Percentiles rank a stretch among this genome's conserved stretches.
These are phyloP conservation scores for Triplophysa yarkandensis DNA, from an alignment of 2,797 vertebrate genomes.

Conservation along the genomic window DNA sequence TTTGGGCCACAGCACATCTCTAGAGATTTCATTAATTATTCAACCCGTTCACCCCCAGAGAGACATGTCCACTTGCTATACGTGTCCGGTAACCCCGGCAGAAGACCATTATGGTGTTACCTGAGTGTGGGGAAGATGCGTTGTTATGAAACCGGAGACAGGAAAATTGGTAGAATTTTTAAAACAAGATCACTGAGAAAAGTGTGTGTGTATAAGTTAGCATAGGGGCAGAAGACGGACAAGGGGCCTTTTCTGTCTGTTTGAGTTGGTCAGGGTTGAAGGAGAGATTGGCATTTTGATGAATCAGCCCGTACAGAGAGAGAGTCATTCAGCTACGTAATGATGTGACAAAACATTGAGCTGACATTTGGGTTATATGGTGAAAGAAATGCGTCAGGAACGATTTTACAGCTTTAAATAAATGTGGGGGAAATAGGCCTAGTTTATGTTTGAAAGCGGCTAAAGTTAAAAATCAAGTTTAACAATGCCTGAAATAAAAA, in stretches of 20 bases:
- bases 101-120: constrained; percentile 31
- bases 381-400: neutral
- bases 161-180: constrained; percentile 2
- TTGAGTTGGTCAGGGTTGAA: neutral
- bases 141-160: constrained; percentile 14
- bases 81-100: constrained; percentile 26
- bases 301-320: neutral
- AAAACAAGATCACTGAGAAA: neutral
- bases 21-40: constrained; percentile 73
- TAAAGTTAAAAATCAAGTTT: too few species aligned
- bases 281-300: neutral
- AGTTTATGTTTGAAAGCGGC: neutral
- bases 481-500: too few species aligned
- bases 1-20: constrained; percentile 41
- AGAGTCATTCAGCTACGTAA: constrained; percentile 7
- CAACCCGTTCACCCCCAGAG: constrained; percentile 50
- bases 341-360: constrained; percentile 1
- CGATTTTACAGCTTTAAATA: neutral
- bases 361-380: neutral
- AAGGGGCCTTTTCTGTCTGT: neutral
- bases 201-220: neutral
- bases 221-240: neutral
- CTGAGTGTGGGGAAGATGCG: constrained; percentile 1
- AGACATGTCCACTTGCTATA: constrained; percentile 19
- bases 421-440: neutral